Base-by-base conservation (phyloP, 1,140 invertebrate genomes). In the Caenorhabditis latens region DNA sequence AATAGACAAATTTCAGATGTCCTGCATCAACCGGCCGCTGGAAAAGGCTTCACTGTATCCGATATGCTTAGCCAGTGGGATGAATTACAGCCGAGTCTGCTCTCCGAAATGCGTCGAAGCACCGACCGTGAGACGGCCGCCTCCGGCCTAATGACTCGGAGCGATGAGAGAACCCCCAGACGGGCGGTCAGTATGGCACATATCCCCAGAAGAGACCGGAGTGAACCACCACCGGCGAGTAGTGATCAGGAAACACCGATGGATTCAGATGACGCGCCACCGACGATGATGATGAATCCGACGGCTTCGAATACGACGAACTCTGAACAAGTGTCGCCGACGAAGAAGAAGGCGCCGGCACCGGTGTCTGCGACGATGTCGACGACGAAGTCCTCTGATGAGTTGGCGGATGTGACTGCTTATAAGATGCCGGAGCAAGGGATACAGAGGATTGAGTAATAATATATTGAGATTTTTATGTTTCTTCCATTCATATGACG, bases 11-110 rank as follows among this genome's bases (percentile, higher is more conserved):
- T 87, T 82, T 11, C 86, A 87, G 87, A 88, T 46, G 87, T 88
- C 7, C 48, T 88, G 13, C 87, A 88, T 46, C 87, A 88, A n/a
- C 87, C 84, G 4, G 61, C 58, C 13, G 84, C 71, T 43, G 71
- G 71, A n/a, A 87, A 88, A 57, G 87, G 87, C 5, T 88, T 88
- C 63, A 88, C 85, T 9, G 63, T 87, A 16, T 88, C 87, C 16
- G 87, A 88, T 82, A 63, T 88, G 43, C 43, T 87, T 11, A 75
- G 48, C 32, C 86, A 87, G 24, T 87, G 65, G 84, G 84, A 88
- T n/a, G 87, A 88, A 42, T 46, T 87, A 5, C 83, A 84, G 46
- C 71, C 71, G n/a, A 79, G 71, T 14, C 46, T 53, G 71, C 71
- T 79, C 21, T 79, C 71, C 4, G 71, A 79, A 13, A 79, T 50